These are phyloP conservation scores for Oikopleura dioica DNA, from an alignment of 23 tunicate species.

Conservation along the genomic window DNA sequence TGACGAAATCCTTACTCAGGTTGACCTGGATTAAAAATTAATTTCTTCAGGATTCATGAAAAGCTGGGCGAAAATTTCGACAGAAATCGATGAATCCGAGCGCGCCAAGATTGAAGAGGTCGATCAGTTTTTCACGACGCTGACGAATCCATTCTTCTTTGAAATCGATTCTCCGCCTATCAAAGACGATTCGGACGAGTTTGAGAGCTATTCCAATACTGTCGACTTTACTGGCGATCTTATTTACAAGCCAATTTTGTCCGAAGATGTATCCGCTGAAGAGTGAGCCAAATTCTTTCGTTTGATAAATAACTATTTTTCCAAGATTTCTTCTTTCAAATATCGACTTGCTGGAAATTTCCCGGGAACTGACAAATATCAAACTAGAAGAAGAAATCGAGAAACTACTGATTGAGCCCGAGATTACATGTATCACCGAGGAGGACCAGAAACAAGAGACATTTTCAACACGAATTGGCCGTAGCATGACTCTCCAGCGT, in stretches of 20 bases:
- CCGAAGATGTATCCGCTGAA: no score
- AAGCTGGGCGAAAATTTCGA: not conserved
- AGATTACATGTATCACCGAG: not conserved
- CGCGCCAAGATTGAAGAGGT: not conserved
- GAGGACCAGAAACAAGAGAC: slow-evolving; percentile 6
- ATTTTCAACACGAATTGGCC: slow-evolving; percentile 8
- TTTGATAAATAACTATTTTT: no score
- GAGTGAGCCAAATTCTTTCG: no score
- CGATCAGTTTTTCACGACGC: not conserved
- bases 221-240: no score
- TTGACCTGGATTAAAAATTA: not conserved
- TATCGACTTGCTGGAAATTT: not conserved
- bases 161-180: no score
- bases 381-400: slow-evolving; percentile 5
- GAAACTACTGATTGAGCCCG: slow-evolving; percentile 4
- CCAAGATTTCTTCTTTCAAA: no score
- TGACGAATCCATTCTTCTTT: not conserved
- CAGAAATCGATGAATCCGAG: not conserved
- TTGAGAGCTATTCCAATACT: no score
- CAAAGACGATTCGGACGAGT: no score
- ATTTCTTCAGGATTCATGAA: not conserved
- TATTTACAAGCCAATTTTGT: no score
- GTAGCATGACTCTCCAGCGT: not conserved
- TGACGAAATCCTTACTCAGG: not conserved
- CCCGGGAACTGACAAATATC: not conserved